Evolutionary conservation across 2,113 vertebrate species (phyloP), one percentile per base, ranked within the genome.

Genomic region (Chlorodrepanis virens): DNA sequence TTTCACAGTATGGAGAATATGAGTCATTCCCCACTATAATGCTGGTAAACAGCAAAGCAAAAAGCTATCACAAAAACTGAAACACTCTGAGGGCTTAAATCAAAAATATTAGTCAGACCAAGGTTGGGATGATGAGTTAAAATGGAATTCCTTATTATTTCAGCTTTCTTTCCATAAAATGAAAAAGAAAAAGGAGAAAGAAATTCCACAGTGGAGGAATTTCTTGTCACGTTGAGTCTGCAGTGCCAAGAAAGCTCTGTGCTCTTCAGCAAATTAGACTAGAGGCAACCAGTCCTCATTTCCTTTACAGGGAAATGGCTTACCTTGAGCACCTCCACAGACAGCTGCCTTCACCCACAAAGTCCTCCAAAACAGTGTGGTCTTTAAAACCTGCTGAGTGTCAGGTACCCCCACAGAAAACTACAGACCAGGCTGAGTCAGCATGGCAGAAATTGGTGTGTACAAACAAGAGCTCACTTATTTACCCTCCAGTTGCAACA

Each of bases 21-120:
- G 71, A 93, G 68, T 83, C 63, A 88, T 83, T 97, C 83, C 37
- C 67, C 0, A 0, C 40, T 33, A 65, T 50, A 90, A 69, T 64
- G 49, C 42, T 69, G 45, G 61, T 76, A 95, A 93, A 88, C 47
- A 86, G 35, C 35, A 89, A 93, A 83, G n/a, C 40, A 59, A 95
- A 96, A 97, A 91, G 35, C 67, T 45, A 17, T 89, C 35, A 78
- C 2, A 0, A 82, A 87, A 94, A 56, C 56, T 90, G 64, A 91
- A 89, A 76, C 37, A 65, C n/a, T 93, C 77, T 79, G 25, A 45
- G 61, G 86, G 77, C 25, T 91, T 92, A 92, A 91, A 94, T 95
- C 60, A 82, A 89, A 61, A 79, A 57, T 88, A 93, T 93, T 83
- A 86, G 14, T 90, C 90, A 93, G 67, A 39, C 45, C 67, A 70